Evolutionary conservation across 2,797 vertebrate species (phyloP), one percentile per base, ranked within the genome.

Genomic region (Gadopsis marmoratus): DNA sequence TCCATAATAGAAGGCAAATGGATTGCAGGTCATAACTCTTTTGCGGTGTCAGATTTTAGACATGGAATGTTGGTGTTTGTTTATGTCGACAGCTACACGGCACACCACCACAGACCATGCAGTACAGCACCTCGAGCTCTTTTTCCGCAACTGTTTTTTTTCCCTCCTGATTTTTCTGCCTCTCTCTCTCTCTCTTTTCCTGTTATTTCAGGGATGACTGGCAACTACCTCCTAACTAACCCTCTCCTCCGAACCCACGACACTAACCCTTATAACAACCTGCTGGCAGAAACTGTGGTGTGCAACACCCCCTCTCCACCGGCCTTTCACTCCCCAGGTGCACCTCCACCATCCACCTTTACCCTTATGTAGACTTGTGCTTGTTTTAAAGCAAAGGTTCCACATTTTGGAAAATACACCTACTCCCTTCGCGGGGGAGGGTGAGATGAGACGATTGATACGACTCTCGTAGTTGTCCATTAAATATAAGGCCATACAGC

Each of bases 151-250:
- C 73, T 85, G 87, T 71, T 73, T 74, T 59, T 59, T 77, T 68
- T 41, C 56, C 62, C 62, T 77, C 77, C 77, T 92, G 55, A 94
- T 92, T 95, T 90, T 93, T 91, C 94, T 93, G n/a, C 90, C 91
- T 94, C 91, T 95, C 64, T 89, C 58, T 45, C 61, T 74, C 58
- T 74, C 54, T 79, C 55, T 96, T 91, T 96, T 95, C 94, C 95
- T 97, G 91, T 96, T 97, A 96, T 94, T 93, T 86, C 97, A 99
- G 98, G 98, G 95, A 98, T 99, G 98, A 98, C 98, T 94, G 98
- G 98, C 95, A 99, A 99, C 98, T 99, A 99, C 96, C 97, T 99
- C 95, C 97, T 99, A 97, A 99, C 98, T 97, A 99, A 99, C 96
- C 98, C 98, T 96, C 98, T 99, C 94, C 98, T 99, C 92, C 97